Conservation (phyloP, 2,888 invertebrate genomes). For the Acanthoscelides obtectus region DNA sequence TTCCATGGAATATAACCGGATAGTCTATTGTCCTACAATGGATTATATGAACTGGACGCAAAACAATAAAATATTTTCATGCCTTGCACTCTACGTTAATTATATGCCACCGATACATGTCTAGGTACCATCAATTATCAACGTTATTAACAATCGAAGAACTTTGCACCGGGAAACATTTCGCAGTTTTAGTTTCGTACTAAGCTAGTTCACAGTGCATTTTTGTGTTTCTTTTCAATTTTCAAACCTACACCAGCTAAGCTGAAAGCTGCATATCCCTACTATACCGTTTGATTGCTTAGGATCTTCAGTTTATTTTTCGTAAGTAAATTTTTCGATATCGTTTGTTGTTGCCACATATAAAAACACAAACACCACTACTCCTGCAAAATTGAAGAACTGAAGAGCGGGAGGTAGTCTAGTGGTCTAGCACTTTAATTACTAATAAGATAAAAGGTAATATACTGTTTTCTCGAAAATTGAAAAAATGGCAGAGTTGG, state of each 20-base stretch:
- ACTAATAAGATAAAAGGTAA: no score
- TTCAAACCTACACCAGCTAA: not conserved
- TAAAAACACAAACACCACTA: no score
- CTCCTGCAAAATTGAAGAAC: no score
- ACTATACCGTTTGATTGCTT: no score
- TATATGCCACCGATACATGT: not conserved
- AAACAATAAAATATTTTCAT: not conserved
- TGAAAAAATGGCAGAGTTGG: no score
- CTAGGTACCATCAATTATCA: not conserved
- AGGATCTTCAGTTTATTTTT: no score
- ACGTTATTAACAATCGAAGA: not conserved
- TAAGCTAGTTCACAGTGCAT: not conserved
- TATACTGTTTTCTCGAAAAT: no score
- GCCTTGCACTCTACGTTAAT: not conserved
- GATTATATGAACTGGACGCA: not conserved
- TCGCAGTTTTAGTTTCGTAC: not conserved
- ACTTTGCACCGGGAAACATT: not conserved
- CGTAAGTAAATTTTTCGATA: no score
- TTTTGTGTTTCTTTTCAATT: not conserved
- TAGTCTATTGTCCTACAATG: not conserved
- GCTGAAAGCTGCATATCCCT: no score
- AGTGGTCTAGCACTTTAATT: no score
- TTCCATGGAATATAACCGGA: not conserved
- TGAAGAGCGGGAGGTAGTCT: no score
- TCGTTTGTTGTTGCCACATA: no score